Base-by-base conservation (phyloP, 2,113 vertebrate genomes). In the Ellobius talpinus region DNA sequence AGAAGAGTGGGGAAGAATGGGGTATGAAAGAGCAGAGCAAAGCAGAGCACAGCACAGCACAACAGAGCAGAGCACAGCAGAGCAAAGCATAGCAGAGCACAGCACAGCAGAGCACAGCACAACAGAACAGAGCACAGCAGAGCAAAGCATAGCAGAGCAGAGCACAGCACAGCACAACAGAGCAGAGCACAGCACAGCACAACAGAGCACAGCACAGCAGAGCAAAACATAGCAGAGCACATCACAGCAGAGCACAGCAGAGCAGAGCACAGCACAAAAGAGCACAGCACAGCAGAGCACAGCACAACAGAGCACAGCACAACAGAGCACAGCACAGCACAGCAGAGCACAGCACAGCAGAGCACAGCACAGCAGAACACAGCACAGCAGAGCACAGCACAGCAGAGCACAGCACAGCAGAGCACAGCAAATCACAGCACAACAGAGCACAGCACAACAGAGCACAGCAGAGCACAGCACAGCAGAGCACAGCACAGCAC, bases 151-250 rank as follows among this genome's bases (percentile, higher is more conserved):
- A 45, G 45, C 45, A 45, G 4, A 45, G 45, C 47, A 58, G 2
- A 58, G 17, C 21, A 23, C 4, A 61, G 19, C 17, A 58, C 12
- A 16, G 16, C 55, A 58, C 13, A 58, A 5, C 17, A 58, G 2
- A 78, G 45, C 50, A 78, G 29, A 33, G 8, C 33, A 50, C 29
- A 14, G 29, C 31, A 31, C 16, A 77, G 74, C 14, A 76, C 5
- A 47, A 5, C 26, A 4, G 5, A 77, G 12, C 13, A 47, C 1
- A 26, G 42, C 19, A 58, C 3, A 58, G 14, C 31, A 78, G 76
- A 26, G 12, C n/a, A n/a, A n/a, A n/a, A n/a, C 14, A 50, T 14
- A 79, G 4, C 11, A 7, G 1, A 33, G 0, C 12, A 36, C 2
- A 70, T 14, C 5, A 70, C 0, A 70, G 16, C 36, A 70, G 2